Conservation (phyloP, 2,797 vertebrate species). For the Odontamblyopus lacepedii region DNA sequence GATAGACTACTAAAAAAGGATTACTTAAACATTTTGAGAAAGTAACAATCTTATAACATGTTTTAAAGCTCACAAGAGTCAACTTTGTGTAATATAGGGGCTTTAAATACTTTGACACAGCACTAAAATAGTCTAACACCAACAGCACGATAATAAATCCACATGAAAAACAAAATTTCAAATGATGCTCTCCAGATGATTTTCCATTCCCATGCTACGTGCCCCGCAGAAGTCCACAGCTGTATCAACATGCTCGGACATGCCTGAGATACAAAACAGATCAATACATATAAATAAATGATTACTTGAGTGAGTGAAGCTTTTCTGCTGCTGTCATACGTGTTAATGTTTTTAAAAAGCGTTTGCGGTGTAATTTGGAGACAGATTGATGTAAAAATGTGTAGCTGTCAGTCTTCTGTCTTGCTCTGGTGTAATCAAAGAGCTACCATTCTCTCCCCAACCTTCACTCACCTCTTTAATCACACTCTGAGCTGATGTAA, state of each 20-base stretch:
- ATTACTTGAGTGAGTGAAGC: neutral
- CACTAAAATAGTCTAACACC: neutral
- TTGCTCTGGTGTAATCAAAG: constrained; percentile 54
- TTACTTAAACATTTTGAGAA: no score
- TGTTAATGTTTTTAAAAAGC: constrained; percentile 25
- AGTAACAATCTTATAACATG: no score
- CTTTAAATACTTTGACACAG: neutral
- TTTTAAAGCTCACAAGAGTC: no score
- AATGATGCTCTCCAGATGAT: neutral
- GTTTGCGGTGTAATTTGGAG: constrained; percentile 28
- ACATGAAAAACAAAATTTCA: neutral
- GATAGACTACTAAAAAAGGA: no score
- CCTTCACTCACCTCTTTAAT: constrained; percentile 55
- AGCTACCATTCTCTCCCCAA: constrained; percentile 44
- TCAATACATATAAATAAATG: constrained; percentile 12
- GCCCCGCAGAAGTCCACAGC: constrained; percentile 1
- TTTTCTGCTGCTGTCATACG: constrained; percentile 16
- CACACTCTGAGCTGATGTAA: constrained; percentile 66
- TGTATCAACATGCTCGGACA: constrained; percentile 2
- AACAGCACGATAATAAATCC: neutral
- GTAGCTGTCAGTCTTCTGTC: constrained; percentile 44
- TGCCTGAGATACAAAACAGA: constrained; percentile 9
- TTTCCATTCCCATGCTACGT: neutral
- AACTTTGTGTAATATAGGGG: no score
- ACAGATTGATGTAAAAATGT: constrained; percentile 42